Conservation (phyloP, 2,888 invertebrate genomes). For the Noctua fimbriata region DNA sequence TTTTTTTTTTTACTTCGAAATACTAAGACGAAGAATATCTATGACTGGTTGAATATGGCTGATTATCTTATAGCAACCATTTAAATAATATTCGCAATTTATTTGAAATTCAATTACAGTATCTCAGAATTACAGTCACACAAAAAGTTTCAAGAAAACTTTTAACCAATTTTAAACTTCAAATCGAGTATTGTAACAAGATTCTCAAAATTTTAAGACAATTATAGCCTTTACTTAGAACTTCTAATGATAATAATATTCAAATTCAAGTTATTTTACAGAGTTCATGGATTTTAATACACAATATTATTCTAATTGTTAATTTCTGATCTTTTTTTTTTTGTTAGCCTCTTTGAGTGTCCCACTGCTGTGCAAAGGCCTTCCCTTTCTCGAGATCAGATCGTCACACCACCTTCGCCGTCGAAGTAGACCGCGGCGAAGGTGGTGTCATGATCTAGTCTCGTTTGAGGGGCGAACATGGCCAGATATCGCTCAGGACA, state of each 20-base stretch:
- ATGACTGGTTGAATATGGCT: not conserved
- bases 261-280: not conserved
- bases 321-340: too few relatives aligned
- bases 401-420: too few relatives aligned
- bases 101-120: constrained; percentile 24
- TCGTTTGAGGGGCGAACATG: too few relatives aligned
- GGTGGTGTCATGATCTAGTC: too few relatives aligned
- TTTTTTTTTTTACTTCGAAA: not conserved
- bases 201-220: constrained; percentile 24
- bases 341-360: too few relatives aligned
- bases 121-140: constrained; percentile 28
- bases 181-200: constrained; percentile 46
- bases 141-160: constrained; percentile 37
- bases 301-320: not conserved
- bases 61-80: not conserved
- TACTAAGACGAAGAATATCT: not conserved
- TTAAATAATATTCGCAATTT: constrained; percentile 1
- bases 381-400: too few relatives aligned
- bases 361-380: too few relatives aligned
- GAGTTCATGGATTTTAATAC: constrained; percentile 7
- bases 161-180: constrained; percentile 37
- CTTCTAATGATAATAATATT: constrained; percentile 38
- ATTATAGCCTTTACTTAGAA: constrained; percentile 7
- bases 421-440: too few relatives aligned
- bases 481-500: too few relatives aligned